Evolutionary conservation across 53 echinoderm and acorn worm species (phyloP).

Genomic region (Echinarachnius parma): DNA sequence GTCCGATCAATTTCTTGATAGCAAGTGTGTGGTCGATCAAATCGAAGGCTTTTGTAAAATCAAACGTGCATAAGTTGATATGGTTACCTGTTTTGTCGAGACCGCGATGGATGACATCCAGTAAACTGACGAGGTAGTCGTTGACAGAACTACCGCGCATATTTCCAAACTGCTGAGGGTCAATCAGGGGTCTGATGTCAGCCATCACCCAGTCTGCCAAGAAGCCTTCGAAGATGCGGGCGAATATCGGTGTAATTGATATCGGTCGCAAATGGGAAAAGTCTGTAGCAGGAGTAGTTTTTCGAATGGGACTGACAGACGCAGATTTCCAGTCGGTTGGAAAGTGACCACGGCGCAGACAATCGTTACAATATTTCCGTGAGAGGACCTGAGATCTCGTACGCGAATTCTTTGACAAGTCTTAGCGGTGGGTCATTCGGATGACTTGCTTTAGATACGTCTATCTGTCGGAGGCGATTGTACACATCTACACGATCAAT

Average conservation of each 20-base stretch:
- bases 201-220: constrained; percentile 37
- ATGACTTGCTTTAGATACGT: constrained; percentile 39
- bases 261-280: constrained; percentile 11
- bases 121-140: constrained; percentile 39
- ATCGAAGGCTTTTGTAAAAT: too few relatives aligned
- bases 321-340: constrained; percentile 35
- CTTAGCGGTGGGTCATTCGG: constrained; percentile 41
- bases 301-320: constrained; percentile 35
- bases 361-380: constrained; percentile 42
- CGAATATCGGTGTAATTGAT: constrained; percentile 37
- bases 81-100: constrained; percentile 31
- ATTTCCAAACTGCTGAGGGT: constrained; percentile 28
- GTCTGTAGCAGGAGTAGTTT: constrained; percentile 4
- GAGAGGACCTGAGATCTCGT: constrained; percentile 12
- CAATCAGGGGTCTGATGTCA: too few relatives aligned
- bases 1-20: constrained; percentile 6
- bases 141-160: constrained; percentile 22
- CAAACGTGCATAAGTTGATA: too few relatives aligned
- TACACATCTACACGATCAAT: constrained; percentile 28
- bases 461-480: constrained; percentile 5
- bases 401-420: background rate
- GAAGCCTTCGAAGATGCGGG: too few relatives aligned
- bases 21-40: constrained; percentile 36
- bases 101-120: constrained; percentile 25
- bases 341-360: constrained; percentile 32